Evolutionary conservation across 2,797 vertebrate genomes (phyloP), one percentile per base, ranked within the genome.

Genomic region (Lophotriccus pileatus): DNA sequence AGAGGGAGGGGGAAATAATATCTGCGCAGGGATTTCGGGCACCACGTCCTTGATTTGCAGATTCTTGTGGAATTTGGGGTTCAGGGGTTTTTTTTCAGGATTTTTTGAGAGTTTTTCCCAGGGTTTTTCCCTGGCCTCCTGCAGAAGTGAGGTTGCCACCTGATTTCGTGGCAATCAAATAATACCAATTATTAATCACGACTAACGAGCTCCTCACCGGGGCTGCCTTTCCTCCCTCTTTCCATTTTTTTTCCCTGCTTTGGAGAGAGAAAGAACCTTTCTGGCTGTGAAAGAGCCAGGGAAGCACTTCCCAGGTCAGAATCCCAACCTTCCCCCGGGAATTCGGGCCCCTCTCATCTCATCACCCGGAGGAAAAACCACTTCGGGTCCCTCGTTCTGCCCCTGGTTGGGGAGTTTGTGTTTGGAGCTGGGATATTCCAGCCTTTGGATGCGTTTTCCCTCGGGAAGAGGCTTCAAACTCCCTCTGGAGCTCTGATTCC

Each of bases 1-100:
- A 17, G 5, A 2, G 37, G 25, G 20, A 58, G 4, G 10, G 4
- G 12, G 4, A 14, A 37, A 22, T 50, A 10, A 18, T 9, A 27
- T 10, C 59, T 37, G 20, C 23, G 8, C 37, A 49, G 5, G 2
- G 27, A 32, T 39, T 79, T 44, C 5, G 5, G 52, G 47, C 3
- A 2, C 16, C 15, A 1, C 6, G 1, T 5, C 37, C 2, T 5
- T 0, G 7, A 2, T 46, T 41, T 30, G 14, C 7, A 5, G 50
- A 1, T 10, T 50, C 23, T 1, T 0, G 13, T 5, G 20, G 14
- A 3, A 52, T 49, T 37, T 5, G 67, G 32, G 5, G 9, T 28
- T 27, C 6, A 12, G 46, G 46, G 22, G 21, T 3, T 9, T 50
- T 52, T 43, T 56, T 10, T 25, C 10, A 17, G 55, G 10, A 11